Percentiles rank a stretch among this genome's conserved stretches.
Conservation (phyloP, 2,113 vertebrate species). For the Anarrhichthys ocellatus region DNA sequence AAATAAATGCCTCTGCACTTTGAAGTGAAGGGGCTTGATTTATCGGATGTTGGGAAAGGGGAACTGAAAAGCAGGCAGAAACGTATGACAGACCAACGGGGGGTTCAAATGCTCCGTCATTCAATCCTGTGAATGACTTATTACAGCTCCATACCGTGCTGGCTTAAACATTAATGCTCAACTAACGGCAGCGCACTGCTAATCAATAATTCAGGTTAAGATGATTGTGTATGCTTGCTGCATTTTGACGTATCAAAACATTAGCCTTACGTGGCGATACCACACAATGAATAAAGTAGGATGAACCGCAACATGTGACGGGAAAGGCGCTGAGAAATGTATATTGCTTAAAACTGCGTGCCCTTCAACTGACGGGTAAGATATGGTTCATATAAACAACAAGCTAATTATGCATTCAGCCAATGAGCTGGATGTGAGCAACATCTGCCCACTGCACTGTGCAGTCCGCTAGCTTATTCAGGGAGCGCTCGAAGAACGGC, state of each 20-base stretch:
- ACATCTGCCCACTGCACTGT: slow-evolving; percentile 43
- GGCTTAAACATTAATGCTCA: slow-evolving; percentile 59
- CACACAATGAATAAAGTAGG: slow-evolving; percentile 20
- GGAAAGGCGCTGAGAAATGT: background rate
- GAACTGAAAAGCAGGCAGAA: slow-evolving; percentile 20
- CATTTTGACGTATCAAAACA: slow-evolving; percentile 34
- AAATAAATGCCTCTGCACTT: slow-evolving; percentile 62
- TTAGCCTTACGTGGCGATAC: background rate
- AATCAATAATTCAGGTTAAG: slow-evolving; percentile 69
- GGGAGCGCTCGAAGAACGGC: slow-evolving; percentile 13
- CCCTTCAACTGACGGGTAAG: slow-evolving; percentile 39
- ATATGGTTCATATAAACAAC: slow-evolving; percentile 59
- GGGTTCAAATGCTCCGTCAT: slow-evolving; percentile 21
- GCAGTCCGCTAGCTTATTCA: slow-evolving; percentile 6
- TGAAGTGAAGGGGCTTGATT: slow-evolving; percentile 54
- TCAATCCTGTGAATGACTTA: slow-evolving; percentile 13
- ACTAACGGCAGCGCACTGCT: slow-evolving; percentile 15
- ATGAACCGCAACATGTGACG: background rate
- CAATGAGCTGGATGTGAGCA: slow-evolving; percentile 33
- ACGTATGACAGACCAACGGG: slow-evolving; percentile 6
- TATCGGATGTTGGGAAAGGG: slow-evolving; percentile 22
- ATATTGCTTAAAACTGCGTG: slow-evolving; percentile 24
- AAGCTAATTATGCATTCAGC: slow-evolving; percentile 57
- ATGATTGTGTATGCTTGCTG: slow-evolving; percentile 20
- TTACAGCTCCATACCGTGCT: background rate